Evolutionary conservation across 2,113 vertebrate genomes (phyloP).

Genomic region (Callithrix jacchus): DNA sequence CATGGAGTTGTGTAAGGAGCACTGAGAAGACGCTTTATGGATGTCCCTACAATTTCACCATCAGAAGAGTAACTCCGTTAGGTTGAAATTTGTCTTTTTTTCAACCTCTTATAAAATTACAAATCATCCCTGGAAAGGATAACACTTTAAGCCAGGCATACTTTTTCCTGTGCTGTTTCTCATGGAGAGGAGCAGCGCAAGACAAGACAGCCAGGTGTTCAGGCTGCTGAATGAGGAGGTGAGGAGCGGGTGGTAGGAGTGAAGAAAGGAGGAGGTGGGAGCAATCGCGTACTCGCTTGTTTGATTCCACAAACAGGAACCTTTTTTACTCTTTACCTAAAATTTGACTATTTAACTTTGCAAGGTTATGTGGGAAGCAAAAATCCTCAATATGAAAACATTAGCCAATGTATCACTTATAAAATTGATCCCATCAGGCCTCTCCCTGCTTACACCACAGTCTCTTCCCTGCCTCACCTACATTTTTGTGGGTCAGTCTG

Average conservation of each 20-base stretch:
- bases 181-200: not conserved
- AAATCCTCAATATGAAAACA: not conserved
- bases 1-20: too few relatives aligned
- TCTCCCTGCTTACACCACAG: not conserved
- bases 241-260: not conserved
- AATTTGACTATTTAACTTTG: not conserved
- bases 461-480: not conserved
- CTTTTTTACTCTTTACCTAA: not conserved
- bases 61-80: not conserved
- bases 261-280: not conserved
- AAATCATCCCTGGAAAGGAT: not conserved
- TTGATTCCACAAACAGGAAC: not conserved
- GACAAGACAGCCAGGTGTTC: not conserved
- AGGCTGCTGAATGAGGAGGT: not conserved
- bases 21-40: not conserved
- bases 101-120: not conserved
- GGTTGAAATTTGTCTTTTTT: not conserved
- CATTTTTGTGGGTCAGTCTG: not conserved
- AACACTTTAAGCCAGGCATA: not conserved
- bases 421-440: not conserved
- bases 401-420: not conserved
- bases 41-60: not conserved
- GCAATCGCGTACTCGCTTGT: rapidly evolving
- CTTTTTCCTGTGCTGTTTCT: not conserved
- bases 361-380: too few relatives aligned